Evolutionary conservation across 92 coral and sea anemone species (phyloP).

Genomic region (Palythoa grandiflora): DNA sequence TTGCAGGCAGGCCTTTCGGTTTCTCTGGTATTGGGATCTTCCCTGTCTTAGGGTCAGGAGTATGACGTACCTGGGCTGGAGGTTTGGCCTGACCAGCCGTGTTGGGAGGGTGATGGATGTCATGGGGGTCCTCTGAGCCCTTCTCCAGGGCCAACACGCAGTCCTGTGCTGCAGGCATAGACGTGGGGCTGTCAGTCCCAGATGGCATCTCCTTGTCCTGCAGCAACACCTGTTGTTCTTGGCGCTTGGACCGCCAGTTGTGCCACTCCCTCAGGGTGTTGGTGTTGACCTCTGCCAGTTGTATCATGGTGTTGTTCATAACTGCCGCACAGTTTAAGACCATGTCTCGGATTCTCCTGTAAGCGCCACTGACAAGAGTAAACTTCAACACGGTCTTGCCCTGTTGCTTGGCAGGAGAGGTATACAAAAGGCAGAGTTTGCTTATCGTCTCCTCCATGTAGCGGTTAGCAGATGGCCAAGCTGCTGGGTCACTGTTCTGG

Average conservation of each 20-base stretch:
- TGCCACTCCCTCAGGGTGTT: too few species aligned
- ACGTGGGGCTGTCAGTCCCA: background rate
- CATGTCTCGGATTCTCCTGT: background rate
- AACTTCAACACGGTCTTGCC: conserved; percentile 16
- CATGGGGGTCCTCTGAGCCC: background rate
- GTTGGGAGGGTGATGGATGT: conserved; percentile 2
- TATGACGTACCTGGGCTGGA: background rate
- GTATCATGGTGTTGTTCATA: conserved; percentile 23
- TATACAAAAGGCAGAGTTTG: conserved; percentile 26
- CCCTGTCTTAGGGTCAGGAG: too few species aligned
- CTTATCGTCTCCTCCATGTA: too few species aligned
- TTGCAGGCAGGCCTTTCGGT: too few species aligned
- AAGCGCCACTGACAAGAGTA: too few species aligned
- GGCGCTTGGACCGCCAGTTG: background rate
- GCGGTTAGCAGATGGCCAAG: too few species aligned
- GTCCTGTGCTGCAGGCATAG: conserved; percentile 1
- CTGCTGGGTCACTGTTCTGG: too few species aligned
- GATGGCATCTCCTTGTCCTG: conserved; percentile 3
- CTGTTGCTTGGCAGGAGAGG: background rate
- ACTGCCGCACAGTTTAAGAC: conserved; percentile 12
- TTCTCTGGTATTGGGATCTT: too few species aligned
- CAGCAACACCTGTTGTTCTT: conserved; percentile 19
- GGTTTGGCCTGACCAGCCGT: conserved; percentile 28
- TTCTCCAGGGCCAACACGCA: background rate
- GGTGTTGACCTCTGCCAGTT: too few species aligned